These are phyloP conservation scores for Cerastis rubricosa DNA, from an alignment of 2,888 invertebrate genomes.

Conservation along the genomic window DNA sequence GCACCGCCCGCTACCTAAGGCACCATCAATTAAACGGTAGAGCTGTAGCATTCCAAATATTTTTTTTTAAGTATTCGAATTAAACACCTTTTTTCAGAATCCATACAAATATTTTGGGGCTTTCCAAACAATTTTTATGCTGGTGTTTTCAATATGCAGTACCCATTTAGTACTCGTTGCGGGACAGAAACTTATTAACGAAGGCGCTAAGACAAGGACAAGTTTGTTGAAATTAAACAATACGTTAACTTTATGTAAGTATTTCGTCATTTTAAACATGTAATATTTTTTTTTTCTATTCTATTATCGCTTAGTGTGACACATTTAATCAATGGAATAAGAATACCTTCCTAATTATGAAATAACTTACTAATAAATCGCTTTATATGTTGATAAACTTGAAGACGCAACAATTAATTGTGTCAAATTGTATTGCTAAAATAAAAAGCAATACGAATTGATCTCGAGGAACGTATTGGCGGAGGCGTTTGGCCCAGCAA, in stretches of 20 bases:
- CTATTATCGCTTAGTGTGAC: background rate
- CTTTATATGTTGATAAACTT: too few relatives aligned
- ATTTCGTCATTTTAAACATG: background rate
- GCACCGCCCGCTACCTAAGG: background rate
- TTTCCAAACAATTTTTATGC: background rate
- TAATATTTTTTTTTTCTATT: background rate
- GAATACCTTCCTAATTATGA: too few relatives aligned
- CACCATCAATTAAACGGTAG: background rate
- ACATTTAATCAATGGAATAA: too few relatives aligned
- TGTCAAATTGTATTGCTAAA: too few relatives aligned
- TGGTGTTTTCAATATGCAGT: background rate
- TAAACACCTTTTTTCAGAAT: constrained; percentile 5
- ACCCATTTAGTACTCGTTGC: constrained; percentile 18
- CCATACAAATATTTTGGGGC: background rate
- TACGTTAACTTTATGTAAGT: constrained; percentile 32
- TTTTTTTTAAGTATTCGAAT: background rate
- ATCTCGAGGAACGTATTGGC: too few relatives aligned
- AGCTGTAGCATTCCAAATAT: background rate
- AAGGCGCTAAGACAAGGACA: constrained; percentile 16
- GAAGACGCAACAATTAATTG: too few relatives aligned
- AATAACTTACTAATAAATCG: too few relatives aligned
- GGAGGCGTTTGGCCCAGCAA: too few relatives aligned
- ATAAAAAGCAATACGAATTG: too few relatives aligned
- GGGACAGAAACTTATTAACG: constrained; percentile 42
- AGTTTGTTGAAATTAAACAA: constrained; percentile 31